phyloP scores from a whole-genome alignment of 2,888 invertebrate species.

The Drosophila setosimentum region DNA sequence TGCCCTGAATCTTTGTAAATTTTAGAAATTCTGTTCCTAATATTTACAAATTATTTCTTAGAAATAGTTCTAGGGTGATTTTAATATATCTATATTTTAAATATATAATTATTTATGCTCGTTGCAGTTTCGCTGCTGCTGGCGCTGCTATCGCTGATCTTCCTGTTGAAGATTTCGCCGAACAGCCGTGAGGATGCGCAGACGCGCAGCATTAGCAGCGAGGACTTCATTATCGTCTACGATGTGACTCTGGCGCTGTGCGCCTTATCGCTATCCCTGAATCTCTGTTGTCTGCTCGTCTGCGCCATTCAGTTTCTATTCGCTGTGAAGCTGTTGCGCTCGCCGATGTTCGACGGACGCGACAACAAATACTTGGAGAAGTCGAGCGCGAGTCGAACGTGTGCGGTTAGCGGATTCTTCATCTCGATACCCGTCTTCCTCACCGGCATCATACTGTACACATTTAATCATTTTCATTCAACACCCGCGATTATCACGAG shows the following conservation, averaged over 20 bases:
- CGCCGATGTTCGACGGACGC: constrained; percentile 91
- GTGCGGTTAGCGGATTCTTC: constrained; percentile 97
- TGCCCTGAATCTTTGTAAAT: neutral
- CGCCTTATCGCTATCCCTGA: constrained; percentile 94
- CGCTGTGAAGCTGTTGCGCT: constrained; percentile 95
- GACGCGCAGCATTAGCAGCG: constrained; percentile 87
- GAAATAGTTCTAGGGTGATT: neutral
- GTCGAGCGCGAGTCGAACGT: constrained; percentile 94
- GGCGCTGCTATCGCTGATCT: constrained; percentile 93
- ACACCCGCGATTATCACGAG: constrained; percentile 96
- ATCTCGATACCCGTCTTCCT: constrained; percentile 97
- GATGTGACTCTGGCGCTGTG: constrained; percentile 96
- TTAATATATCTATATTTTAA: neutral
- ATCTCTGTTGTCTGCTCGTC: constrained; percentile 95
- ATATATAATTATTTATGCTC: neutral
- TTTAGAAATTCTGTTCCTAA: neutral
- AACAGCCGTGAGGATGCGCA: constrained; percentile 85
- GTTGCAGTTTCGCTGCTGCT: constrained; percentile 90
- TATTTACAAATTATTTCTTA: neutral
- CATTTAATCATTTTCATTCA: constrained; percentile 96
- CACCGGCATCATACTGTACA: constrained; percentile 96
- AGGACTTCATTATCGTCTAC: constrained; percentile 94
- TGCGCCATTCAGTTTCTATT: constrained; percentile 98
- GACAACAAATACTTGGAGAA: constrained; percentile 96
- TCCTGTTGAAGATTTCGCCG: constrained; percentile 92